A percentile compares a stretch with the other conserved stretches of the same genome.
These are phyloP conservation scores for Electrophaes corylata DNA, from an alignment of 2,888 invertebrate species.

Conservation along the genomic window DNA sequence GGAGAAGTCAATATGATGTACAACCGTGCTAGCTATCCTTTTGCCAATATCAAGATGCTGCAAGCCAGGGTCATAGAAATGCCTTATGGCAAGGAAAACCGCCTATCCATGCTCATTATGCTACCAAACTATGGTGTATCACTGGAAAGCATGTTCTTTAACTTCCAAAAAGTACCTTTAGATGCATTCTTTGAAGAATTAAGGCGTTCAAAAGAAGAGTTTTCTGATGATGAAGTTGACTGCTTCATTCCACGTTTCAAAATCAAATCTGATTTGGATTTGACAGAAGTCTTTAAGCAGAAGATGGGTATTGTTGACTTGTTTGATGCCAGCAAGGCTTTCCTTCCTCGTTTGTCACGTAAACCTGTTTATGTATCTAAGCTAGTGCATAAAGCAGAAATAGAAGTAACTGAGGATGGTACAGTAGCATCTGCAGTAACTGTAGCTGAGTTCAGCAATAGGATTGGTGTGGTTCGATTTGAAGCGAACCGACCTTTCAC, in stretches of 20 bases:
- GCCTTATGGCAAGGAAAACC: constrained; percentile 85
- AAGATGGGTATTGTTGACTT: constrained; percentile 79
- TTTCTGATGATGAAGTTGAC: constrained; percentile 86
- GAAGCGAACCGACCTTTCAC: constrained; percentile 87
- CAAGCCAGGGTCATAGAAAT: constrained; percentile 87
- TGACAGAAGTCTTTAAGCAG: constrained; percentile 76
- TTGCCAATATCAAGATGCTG: constrained; percentile 80
- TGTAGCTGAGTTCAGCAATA: constrained; percentile 73
- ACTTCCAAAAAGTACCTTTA: constrained; percentile 74
- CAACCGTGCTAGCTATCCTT: constrained; percentile 84
- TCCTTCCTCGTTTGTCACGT: constrained; percentile 74
- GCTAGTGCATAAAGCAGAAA: constrained; percentile 88
- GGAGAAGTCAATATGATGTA: constrained; percentile 91
- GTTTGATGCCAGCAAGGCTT: constrained; percentile 74
- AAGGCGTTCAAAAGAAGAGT: constrained; percentile 73
- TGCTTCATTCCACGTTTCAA: constrained; percentile 87
- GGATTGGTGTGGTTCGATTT: constrained; percentile 83
- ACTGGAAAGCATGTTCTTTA: constrained; percentile 78
- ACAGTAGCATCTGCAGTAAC: constrained; percentile 87
- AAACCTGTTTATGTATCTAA: constrained; percentile 82
- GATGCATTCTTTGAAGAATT: constrained; percentile 80
- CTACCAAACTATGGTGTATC: constrained; percentile 85
- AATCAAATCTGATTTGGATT: constrained; percentile 82
- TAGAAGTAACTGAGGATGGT: constrained; percentile 90
- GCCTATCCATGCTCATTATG: constrained; percentile 86